phyloP scores from a whole-genome alignment of 1,140 invertebrate genomes.

The Heliconius himera region DNA sequence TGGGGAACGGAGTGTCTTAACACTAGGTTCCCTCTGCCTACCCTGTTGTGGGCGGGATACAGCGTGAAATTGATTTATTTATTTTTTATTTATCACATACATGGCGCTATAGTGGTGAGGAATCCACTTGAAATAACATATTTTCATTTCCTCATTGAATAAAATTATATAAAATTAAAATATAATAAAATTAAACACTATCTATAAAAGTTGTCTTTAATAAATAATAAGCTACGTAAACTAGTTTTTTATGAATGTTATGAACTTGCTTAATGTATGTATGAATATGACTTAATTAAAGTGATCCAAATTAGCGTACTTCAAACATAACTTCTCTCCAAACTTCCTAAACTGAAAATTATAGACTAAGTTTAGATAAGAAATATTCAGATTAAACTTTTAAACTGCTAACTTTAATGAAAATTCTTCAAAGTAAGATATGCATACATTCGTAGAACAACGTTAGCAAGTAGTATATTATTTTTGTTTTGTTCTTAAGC shows the following conservation, averaged over 20 bases:
- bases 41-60: too few relatives aligned
- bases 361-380: conserved; percentile 2
- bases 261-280: neutral
- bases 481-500: neutral
- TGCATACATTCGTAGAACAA: neutral
- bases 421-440: neutral
- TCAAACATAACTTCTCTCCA: neutral
- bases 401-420: neutral
- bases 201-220: neutral
- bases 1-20: too few relatives aligned
- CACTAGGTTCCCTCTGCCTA: too few relatives aligned
- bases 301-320: neutral
- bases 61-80: too few relatives aligned
- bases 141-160: too few relatives aligned
- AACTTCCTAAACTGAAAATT: neutral
- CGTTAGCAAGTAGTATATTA: neutral
- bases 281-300: conserved; percentile 9
- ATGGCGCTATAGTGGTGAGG: too few relatives aligned
- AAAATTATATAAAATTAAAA: too few relatives aligned
- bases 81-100: too few relatives aligned
- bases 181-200: too few relatives aligned
- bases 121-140: too few relatives aligned
- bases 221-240: neutral
- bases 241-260: neutral
- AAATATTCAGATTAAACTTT: conserved; percentile 10